Base-by-base conservation (phyloP, 2,113 vertebrate species). In the Emydocephalus ijimae region DNA sequence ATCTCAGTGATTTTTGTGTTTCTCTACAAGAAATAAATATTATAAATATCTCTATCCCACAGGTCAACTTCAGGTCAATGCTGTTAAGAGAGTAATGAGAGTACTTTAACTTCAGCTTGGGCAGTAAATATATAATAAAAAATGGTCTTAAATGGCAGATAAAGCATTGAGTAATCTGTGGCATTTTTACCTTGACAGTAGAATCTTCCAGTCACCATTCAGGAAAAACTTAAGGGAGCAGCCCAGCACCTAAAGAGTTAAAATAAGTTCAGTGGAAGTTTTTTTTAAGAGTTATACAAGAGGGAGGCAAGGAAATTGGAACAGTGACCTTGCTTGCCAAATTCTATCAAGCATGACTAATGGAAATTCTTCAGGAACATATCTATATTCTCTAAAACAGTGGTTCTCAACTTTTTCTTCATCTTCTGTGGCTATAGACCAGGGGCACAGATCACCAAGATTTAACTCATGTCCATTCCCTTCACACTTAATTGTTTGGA, bases 271-370 rank as follows among this genome's bases (percentile, higher is more conserved):
- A 59, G 69, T 24, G 9, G 34, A 92, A 92, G 15, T 81, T 59
- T 39, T 39, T 91, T 81, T 45, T 2, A 5, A 55, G 48, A 39
- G 29, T 18, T 85, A 21, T n/a, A 54, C 43, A 92, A 50, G 88
- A 29, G 15, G 11, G 11, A 61, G 55, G 54, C 11, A 23, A 56
- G 45, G 12, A 87, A 85, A 86, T 59, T 50, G 86, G 45, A 61
- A n/a, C 7, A 61, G 61, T 86, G 55, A 90, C 92, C 92, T 92
- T 92, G 88, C 88, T 54, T 74, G 59, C 48, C 59, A 74, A 90
- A 92, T 14, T n/a, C 74, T 61, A 61, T 50, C 74, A 92, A 14
- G 43, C 26, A 85, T 59, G 57, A 85, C 87, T 26, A 61, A 59
- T 52, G 55, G 74, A 64, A 61, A 59, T 52, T 86, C 15, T 90